Evolutionary conservation across 2,888 invertebrate species (phyloP).

Genomic region (Watsonalla cultraria): DNA sequence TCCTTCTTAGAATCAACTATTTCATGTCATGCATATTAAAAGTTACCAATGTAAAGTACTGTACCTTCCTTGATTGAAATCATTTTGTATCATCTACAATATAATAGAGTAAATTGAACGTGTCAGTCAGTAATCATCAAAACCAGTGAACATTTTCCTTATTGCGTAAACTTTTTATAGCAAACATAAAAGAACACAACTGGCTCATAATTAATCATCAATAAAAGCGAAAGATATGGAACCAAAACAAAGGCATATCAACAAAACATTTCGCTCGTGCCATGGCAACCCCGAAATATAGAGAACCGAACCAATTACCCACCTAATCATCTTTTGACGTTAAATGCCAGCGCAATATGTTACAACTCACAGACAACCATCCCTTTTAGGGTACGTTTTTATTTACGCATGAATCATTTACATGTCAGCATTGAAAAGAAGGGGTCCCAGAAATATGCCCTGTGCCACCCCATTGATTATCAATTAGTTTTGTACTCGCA

Average conservation of each 20-base stretch:
- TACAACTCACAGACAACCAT: constrained; percentile 58
- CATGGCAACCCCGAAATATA: constrained; percentile 47
- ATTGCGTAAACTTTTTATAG: constrained; percentile 6
- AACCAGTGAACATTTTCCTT: background rate
- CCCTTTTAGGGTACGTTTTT: constrained; percentile 46
- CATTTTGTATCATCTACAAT: too few relatives aligned
- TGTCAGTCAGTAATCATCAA: background rate
- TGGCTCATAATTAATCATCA: constrained; percentile 31
- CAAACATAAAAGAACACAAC: constrained; percentile 22
- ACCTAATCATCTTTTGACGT: constrained; percentile 77
- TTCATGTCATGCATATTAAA: too few relatives aligned
- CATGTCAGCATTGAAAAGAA: constrained; percentile 41
- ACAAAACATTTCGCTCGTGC: constrained; percentile 62
- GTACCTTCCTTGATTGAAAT: too few relatives aligned
- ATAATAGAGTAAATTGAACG: too few relatives aligned
- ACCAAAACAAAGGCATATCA: constrained; percentile 60
- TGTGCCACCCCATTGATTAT: constrained; percentile 69
- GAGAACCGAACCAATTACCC: constrained; percentile 73
- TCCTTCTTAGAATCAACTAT: too few relatives aligned
- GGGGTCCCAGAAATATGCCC: constrained; percentile 48
- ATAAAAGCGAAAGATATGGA: constrained; percentile 34
- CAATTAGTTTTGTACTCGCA: constrained; percentile 74
- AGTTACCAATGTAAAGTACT: too few relatives aligned
- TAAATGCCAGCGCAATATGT: constrained; percentile 75
- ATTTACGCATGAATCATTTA: constrained; percentile 65